phyloP scores from a whole-genome alignment of 2,888 invertebrate genomes.

The Didymodactylos carnosus region DNA sequence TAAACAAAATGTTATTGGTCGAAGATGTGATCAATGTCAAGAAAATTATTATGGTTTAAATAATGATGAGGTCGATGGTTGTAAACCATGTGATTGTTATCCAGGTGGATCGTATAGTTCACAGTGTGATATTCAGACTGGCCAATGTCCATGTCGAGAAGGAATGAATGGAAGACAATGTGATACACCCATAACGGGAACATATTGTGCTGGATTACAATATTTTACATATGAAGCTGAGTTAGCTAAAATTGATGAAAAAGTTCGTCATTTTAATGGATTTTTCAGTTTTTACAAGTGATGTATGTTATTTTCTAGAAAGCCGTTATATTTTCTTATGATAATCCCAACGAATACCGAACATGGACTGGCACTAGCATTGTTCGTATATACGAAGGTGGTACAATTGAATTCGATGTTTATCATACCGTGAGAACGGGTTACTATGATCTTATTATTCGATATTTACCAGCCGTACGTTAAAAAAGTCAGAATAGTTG shows the following conservation, averaged over 20 bases:
- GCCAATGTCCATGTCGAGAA: conserved; percentile 54
- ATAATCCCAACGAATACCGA: not conserved
- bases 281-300: not conserved
- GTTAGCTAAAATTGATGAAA: conserved; percentile 27
- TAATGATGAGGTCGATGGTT: conserved; percentile 62
- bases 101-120: conserved; percentile 72
- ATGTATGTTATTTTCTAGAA: not conserved
- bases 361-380: conserved; percentile 83
- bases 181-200: conserved; percentile 69
- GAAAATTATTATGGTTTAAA: conserved; percentile 67
- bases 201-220: conserved; percentile 67
- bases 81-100: conserved; percentile 82
- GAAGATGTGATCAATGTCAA: conserved; percentile 68
- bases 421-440: conserved; percentile 60
- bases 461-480: conserved; percentile 61
- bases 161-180: conserved; percentile 73
- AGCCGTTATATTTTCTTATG: not conserved
- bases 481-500: too few relatives aligned
- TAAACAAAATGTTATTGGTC: conserved; percentile 36
- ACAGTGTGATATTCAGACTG: conserved; percentile 64
- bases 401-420: conserved; percentile 59
- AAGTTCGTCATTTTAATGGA: not conserved
- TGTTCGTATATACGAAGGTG: conserved; percentile 63
- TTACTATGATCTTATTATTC: conserved; percentile 68
- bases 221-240: conserved; percentile 75